Base-by-base conservation (phyloP, 2,797 vertebrate genomes). In the Anguilla marmorata region DNA sequence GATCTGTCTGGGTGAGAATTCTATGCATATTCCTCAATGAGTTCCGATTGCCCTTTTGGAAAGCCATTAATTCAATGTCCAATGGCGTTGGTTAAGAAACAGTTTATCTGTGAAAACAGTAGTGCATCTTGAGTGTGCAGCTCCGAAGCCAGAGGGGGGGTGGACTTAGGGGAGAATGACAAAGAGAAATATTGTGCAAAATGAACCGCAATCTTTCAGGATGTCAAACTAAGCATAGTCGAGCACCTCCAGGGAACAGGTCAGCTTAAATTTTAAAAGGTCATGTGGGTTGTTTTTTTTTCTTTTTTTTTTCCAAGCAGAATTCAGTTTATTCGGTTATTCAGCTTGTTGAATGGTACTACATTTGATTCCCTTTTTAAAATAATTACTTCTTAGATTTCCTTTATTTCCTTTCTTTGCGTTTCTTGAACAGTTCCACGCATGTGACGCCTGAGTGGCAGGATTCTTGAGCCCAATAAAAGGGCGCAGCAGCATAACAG, bases 31-130 rank as follows among this genome's bases (percentile, higher is more conserved):
- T 50, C 79, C 41, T 45, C 21, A 50, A 6, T 48, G 79, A 50
- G 3, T 50, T 48, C 69, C n/a, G 11, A 5, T 41, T 82, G 45
- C 79, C 79, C 79, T 82, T 82, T 82, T 11, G 41, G 41, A 82
- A 82, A 50, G 79, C 41, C 24, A 82, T 82, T 82, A 82, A 82
- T 82, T 82, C 79, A 82, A n/a, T 50, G 45, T 82, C 79, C 79
- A 50, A 9, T 11, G 21, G 45, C 50, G 41, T 50, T 6, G 24
- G 79, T 50, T 82, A 50, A 82, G 79, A 50, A 79, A 41, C 3
- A 37, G 33, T 14, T 41, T 79, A 41, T 79, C 74, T 79, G 79
- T 9, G 45, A 45, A 9, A 50, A 82, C 41, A 3, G 9, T 2
- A 19, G 72, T 76, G 72, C 33, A 76, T 37, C 72, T 3, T 76